Base-by-base conservation (phyloP, 2,888 invertebrate genomes). In the Pachymerium ferrugineum region DNA sequence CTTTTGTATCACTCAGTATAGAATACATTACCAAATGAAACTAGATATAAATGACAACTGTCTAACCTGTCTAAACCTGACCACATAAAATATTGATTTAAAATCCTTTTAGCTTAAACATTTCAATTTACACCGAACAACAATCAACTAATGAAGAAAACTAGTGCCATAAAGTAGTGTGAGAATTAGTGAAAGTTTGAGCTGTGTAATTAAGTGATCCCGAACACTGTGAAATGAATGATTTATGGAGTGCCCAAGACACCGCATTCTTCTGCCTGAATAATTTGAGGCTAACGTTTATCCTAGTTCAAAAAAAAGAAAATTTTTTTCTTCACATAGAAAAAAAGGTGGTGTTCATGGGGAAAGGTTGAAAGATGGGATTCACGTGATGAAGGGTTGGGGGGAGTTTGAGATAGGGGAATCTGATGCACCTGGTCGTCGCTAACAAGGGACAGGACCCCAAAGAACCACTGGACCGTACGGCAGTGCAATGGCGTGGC, bases 401-500 rank as follows among this genome's bases (percentile, higher is more conserved):
- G n/a, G 38, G 1, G 38, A n/a, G 38, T 2, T 38, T 8, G 38
- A n/a, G 38, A 47, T n/a, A n/a, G 16, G n/a, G 47, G 47, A 16
- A 47, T 47, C 47, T 47, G 47, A 47, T 47, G 47, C 47, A 47
- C 47, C 47, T 47, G 47, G 47, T 47, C n/a, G n/a, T 47, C 47
- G 47, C 47, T 47, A 47, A 47, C 47, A 47, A 47, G 47, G 47
- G 47, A 47, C 47, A 16, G 1, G 47, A 22, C 47, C 47, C 47
- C 47, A 47, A 14, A 8, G 6, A 47, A 47, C 14, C 47, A 22
- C 68, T 68, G 29, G 68, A 29, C 68, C 68, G 68, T n/a, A 30
- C 28, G 68, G 68, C 28, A n/a, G 68, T 25, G 35, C 22, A 70
- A 33, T 70, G 30, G 70, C 5, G 33, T 33, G 70, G 70, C 70